Conservation (phyloP, 2,113 vertebrate species). For the Nesogale talazaci region DNA sequence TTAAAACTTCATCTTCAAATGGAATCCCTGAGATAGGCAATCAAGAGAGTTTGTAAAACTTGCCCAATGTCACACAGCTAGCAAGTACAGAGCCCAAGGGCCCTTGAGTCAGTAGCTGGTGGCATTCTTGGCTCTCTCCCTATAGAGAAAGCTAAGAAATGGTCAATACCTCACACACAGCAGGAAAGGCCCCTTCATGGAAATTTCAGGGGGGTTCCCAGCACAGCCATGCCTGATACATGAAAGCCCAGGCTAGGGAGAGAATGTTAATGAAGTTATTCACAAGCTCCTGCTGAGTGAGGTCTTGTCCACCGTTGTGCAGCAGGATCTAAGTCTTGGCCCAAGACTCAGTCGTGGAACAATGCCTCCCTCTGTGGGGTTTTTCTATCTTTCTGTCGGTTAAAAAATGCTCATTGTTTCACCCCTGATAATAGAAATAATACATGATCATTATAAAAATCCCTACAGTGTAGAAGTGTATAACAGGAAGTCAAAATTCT, state of each 20-base stretch:
- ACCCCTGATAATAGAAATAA: slow-evolving; percentile 63
- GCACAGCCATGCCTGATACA: slow-evolving; percentile 57
- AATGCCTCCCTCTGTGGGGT: slow-evolving; percentile 61
- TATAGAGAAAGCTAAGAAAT: slow-evolving; percentile 56
- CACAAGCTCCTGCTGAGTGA: slow-evolving; percentile 56
- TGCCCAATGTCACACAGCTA: neutral
- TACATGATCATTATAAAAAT: slow-evolving; percentile 49
- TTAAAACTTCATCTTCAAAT: slow-evolving; percentile 6
- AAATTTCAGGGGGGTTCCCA: slow-evolving; percentile 71
- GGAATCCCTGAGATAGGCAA: neutral
- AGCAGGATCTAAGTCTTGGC: slow-evolving; percentile 59
- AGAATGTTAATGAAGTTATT: slow-evolving; percentile 65
- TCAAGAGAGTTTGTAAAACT: neutral
- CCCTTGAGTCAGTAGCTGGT: neutral
- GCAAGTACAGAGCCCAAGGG: neutral
- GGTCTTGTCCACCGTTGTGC: slow-evolving; percentile 44
- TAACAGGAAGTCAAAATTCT: slow-evolving; percentile 56
- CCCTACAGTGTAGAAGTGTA: slow-evolving; percentile 43
- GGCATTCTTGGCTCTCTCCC: slow-evolving; percentile 13
- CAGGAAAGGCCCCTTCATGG: slow-evolving; percentile 37
- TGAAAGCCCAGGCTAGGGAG: slow-evolving; percentile 44
- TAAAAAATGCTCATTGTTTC: slow-evolving; percentile 57
- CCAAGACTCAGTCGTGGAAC: slow-evolving; percentile 58
- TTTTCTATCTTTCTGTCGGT: neutral
- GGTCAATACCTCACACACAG: slow-evolving; percentile 30